Conservation (phyloP, 2,797 vertebrate genomes). For the Anisognathus igniventris region DNA sequence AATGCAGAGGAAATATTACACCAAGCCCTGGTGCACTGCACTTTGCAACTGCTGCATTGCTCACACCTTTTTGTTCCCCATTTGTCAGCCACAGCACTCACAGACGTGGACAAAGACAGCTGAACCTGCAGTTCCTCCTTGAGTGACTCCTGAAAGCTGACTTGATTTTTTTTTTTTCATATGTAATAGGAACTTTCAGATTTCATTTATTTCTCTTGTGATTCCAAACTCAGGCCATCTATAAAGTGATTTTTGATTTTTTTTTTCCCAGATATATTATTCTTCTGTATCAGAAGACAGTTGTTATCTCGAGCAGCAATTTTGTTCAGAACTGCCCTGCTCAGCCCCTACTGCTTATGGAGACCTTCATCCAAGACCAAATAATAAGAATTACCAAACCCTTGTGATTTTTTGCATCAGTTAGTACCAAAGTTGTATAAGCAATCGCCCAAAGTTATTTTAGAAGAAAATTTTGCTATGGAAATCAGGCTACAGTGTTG, state of each 20-base stretch:
- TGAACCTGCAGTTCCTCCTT: neutral
- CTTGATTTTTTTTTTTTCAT: neutral
- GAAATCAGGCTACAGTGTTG: neutral
- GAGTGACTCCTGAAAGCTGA: neutral
- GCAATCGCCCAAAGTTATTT: rapidly evolving
- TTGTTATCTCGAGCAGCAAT: neutral
- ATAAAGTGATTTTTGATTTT: neutral
- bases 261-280: neutral
- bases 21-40: neutral
- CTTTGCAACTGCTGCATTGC: neutral
- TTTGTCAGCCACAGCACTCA: neutral
- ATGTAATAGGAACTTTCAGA: neutral
- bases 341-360: neutral
- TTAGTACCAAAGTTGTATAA: neutral
- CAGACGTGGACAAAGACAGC: rapidly evolving
- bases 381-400: neutral
- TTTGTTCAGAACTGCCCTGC: neutral
- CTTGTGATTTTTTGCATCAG: neutral
- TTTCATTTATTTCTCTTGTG: neutral
- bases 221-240: neutral
- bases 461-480: neutral
- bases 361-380: neutral
- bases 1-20: neutral
- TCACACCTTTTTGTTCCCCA: neutral
- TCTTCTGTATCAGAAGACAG: neutral